Conservation (phyloP, 2,113 vertebrate genomes). For the Toxostoma redivivum region DNA sequence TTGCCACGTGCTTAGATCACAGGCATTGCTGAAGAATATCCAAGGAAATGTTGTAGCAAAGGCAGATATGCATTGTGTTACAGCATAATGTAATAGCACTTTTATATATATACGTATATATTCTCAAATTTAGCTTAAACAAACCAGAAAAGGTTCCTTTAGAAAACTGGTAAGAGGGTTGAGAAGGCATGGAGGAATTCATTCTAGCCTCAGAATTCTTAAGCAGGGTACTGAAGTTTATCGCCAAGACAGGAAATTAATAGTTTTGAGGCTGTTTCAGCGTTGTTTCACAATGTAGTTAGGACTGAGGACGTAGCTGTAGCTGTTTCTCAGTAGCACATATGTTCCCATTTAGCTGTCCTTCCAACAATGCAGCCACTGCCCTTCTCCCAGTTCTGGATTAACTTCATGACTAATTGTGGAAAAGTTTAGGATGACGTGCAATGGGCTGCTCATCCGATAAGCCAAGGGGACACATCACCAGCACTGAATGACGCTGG, state of each 20-base stretch:
- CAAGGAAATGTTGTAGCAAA: background rate
- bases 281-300: slow-evolving; percentile 8
- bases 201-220: background rate
- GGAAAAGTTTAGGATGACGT: slow-evolving; percentile 21
- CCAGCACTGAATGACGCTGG: background rate
- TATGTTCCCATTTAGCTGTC: slow-evolving; percentile 47
- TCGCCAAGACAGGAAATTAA: slow-evolving; percentile 35
- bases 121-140: background rate
- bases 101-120: background rate
- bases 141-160: background rate
- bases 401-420: slow-evolving; percentile 24
- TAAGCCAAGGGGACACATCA: slow-evolving; percentile 20
- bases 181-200: background rate
- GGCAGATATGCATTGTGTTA: background rate
- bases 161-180: background rate
- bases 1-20: fast-evolving
- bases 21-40: background rate
- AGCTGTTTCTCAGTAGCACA: slow-evolving; percentile 2
- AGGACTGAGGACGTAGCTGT: background rate
- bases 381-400: slow-evolving; percentile 24
- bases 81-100: background rate
- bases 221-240: background rate
- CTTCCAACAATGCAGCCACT: slow-evolving; percentile 35
- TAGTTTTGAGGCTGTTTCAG: slow-evolving; percentile 22
- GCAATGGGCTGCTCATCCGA: background rate